These are phyloP conservation scores for Ceratitis capitata DNA, from an alignment of 1,140 invertebrate genomes.

Conservation along the genomic window DNA sequence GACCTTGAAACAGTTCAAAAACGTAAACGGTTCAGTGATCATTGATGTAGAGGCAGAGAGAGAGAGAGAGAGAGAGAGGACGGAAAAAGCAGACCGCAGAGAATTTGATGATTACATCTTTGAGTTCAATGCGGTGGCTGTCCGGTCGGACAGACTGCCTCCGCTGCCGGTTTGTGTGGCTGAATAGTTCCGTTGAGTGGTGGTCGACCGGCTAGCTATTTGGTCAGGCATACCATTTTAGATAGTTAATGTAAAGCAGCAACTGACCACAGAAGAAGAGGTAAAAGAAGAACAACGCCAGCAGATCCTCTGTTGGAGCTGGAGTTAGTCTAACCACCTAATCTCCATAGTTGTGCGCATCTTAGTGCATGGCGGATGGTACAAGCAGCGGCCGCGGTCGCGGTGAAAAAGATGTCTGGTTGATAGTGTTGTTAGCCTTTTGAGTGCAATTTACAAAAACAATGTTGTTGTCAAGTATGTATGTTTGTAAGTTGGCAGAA, in stretches of 20 bases:
- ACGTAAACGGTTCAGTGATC: constrained; percentile 65
- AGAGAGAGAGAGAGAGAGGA: background rate
- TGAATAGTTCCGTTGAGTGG: background rate
- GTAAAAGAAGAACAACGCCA: background rate
- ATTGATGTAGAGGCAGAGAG: constrained; percentile 48
- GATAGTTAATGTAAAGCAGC: too few species aligned
- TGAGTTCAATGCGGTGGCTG: constrained; percentile 13
- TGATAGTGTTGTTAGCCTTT: background rate
- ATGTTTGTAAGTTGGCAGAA: background rate
- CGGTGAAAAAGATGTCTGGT: background rate
- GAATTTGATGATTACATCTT: constrained; percentile 22
- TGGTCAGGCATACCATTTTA: constrained; percentile 37
- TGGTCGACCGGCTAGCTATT: constrained; percentile 52
- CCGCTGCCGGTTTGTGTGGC: background rate
- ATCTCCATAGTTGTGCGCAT: background rate
- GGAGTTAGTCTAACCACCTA: background rate
- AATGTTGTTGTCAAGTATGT: background rate
- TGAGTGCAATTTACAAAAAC: background rate
- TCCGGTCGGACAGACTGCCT: background rate
- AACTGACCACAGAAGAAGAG: background rate
- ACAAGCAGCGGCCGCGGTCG: too few species aligned
- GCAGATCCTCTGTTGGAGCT: background rate
- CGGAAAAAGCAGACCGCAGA: too few species aligned
- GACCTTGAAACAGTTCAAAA: constrained; percentile 66
- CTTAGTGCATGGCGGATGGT: too few species aligned